These are phyloP conservation scores for Nothobranchius kuhntae DNA, from an alignment of 2,113 vertebrate genomes.

Conservation along the genomic window DNA sequence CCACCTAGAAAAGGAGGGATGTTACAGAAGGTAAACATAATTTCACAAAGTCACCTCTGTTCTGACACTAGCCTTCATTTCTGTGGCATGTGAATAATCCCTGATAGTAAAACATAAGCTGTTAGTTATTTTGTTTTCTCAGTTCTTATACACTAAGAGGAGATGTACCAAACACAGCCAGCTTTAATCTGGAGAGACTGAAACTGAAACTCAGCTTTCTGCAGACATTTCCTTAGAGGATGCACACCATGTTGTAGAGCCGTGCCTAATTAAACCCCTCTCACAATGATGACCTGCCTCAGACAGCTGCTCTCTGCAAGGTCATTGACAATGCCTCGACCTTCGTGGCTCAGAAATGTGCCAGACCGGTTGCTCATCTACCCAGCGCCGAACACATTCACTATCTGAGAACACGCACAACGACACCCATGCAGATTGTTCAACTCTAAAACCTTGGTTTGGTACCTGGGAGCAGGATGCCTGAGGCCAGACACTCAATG, in stretches of 20 bases:
- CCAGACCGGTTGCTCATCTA: conserved; percentile 7
- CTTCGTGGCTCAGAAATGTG: conserved; percentile 26
- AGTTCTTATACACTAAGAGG: neutral
- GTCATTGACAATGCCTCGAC: conserved; percentile 16
- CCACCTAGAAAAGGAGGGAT: conserved; percentile 80
- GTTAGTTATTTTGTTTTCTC: neutral
- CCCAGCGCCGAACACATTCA: neutral
- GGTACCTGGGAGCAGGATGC: conserved; percentile 95
- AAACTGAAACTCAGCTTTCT: conserved; percentile 10
- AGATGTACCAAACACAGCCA: conserved; percentile 1
- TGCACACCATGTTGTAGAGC: conserved; percentile 15
- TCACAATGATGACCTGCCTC: conserved; percentile 18
- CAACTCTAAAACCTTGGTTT: neutral
- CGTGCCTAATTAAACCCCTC: conserved; percentile 43
- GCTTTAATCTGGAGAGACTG: neutral
- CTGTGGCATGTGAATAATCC: neutral
- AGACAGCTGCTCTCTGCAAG: conserved; percentile 35
- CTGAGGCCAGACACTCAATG: conserved; percentile 98
- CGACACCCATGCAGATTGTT: neutral
- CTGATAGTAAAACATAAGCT: neutral
- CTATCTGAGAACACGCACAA: neutral
- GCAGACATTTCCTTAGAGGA: neutral
- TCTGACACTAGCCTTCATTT: conserved; percentile 2
- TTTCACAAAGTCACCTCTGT: conserved; percentile 13
- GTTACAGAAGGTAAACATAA: conserved; percentile 21